A percentile compares a stretch with the other conserved stretches of the same genome.
phyloP scores from a whole-genome alignment of 2,113 vertebrate genomes.

The Furnarius figulus region DNA sequence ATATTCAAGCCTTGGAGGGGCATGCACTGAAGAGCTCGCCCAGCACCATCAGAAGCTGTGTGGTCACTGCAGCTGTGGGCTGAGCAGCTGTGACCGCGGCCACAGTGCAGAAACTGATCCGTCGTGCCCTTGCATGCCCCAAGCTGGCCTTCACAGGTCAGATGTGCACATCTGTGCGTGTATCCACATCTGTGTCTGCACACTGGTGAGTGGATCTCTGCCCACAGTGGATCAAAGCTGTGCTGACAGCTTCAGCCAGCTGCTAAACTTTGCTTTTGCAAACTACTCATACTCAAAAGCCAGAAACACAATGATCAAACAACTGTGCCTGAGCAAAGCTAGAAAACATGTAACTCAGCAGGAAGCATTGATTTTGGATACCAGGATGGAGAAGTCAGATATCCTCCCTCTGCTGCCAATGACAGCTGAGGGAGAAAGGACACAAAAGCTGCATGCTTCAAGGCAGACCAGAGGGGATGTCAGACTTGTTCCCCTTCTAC shows the following conservation, averaged over 20 bases:
- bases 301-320: conserved; percentile 46
- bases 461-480: neutral
- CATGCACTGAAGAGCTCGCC: neutral
- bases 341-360: conserved; percentile 30
- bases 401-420: neutral
- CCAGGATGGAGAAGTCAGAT: neutral
- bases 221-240: neutral
- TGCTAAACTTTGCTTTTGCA: neutral
- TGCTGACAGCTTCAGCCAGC: neutral
- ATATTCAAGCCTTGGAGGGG: neutral
- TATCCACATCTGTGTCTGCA: neutral
- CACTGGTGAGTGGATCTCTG: neutral
- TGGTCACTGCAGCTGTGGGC: neutral
- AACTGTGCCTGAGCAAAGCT: neutral
- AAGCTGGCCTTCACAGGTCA: neutral
- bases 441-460: neutral
- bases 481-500: neutral
- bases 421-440: neutral
- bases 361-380: conserved; percentile 53
- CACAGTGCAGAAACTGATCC: neutral
- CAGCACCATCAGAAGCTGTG: neutral
- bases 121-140: accelerated
- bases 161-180: neutral
- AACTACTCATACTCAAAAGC: neutral
- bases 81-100: neutral